Conservation (phyloP, 2,888 invertebrate genomes). For the Lypha dubia region DNA sequence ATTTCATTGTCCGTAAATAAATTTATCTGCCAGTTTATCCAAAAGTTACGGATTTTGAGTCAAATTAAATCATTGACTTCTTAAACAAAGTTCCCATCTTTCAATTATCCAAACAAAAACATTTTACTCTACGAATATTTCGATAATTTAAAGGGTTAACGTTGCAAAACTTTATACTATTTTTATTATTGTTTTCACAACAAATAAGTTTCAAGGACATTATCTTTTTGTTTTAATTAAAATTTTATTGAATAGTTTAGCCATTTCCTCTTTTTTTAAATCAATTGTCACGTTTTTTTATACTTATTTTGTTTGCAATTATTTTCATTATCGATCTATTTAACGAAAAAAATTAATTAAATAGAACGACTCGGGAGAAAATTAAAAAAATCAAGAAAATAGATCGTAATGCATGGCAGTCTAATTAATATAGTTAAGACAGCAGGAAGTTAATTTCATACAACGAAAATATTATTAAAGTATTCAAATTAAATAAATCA, state of each 20-base stretch:
- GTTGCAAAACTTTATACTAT: background rate
- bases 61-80: too few relatives aligned
- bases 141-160: slow-evolving; percentile 36
- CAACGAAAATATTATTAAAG: slow-evolving; percentile 18
- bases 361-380: slow-evolving; percentile 28
- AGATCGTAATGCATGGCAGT: slow-evolving; percentile 54
- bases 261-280: slow-evolving; percentile 54
- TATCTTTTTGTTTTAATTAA: slow-evolving; percentile 15
- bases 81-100: background rate
- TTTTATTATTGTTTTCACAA: slow-evolving; percentile 21
- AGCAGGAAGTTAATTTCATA: slow-evolving; percentile 64
- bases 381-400: slow-evolving; percentile 48
- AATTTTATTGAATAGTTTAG: slow-evolving; percentile 39
- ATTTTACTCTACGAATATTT: background rate
- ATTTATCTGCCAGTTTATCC: too few relatives aligned
- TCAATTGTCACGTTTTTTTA: slow-evolving; percentile 60
- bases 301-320: slow-evolving; percentile 56
- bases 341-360: slow-evolving; percentile 9
- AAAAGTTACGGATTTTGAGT: too few relatives aligned
- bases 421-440: slow-evolving; percentile 68
- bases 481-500: slow-evolving; percentile 3
- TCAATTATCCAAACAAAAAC: too few relatives aligned
- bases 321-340: slow-evolving; percentile 59
- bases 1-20: too few relatives aligned
- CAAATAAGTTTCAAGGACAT: slow-evolving; percentile 46